A percentile compares a stretch with the other conserved stretches of the same genome.
These are phyloP conservation scores for Mythimna ferrago DNA, from an alignment of 2,888 invertebrate genomes.

Conservation along the genomic window DNA sequence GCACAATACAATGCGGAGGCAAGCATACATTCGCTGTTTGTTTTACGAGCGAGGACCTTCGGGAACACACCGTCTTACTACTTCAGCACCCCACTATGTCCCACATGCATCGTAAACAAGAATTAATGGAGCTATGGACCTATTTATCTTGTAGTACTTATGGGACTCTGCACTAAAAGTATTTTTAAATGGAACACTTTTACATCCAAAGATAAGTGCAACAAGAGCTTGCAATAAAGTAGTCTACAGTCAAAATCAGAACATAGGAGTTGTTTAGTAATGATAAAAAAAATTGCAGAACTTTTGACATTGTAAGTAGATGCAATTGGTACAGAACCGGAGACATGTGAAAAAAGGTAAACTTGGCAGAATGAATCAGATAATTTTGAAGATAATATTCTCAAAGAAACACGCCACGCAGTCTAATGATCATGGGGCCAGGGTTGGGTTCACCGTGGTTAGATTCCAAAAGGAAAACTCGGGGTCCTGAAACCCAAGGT, in stretches of 20 bases:
- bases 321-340: not conserved
- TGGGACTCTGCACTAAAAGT: slow-evolving; percentile 18
- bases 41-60: slow-evolving; percentile 67
- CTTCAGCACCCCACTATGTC: slow-evolving; percentile 19
- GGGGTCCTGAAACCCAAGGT: no score
- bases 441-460: no score
- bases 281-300: not conserved
- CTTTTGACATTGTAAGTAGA: not conserved
- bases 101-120: slow-evolving; percentile 50
- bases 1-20: slow-evolving; percentile 58
- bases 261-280: not conserved
- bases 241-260: not conserved
- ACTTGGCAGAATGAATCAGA: not conserved
- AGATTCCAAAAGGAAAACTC: no score
- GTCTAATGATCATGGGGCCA: no score
- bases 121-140: slow-evolving; percentile 47
- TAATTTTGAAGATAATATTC: not conserved
- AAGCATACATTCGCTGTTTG: slow-evolving; percentile 68
- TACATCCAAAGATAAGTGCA: not conserved
- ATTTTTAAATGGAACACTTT: slow-evolving; percentile 9
- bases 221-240: not conserved
- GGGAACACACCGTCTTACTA: slow-evolving; percentile 31
- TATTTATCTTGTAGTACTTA: slow-evolving; percentile 45
- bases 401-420: no score
- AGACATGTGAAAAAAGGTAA: not conserved